Base-by-base conservation (phyloP, 2,113 vertebrate species). In the Bubalus kerabau region DNA sequence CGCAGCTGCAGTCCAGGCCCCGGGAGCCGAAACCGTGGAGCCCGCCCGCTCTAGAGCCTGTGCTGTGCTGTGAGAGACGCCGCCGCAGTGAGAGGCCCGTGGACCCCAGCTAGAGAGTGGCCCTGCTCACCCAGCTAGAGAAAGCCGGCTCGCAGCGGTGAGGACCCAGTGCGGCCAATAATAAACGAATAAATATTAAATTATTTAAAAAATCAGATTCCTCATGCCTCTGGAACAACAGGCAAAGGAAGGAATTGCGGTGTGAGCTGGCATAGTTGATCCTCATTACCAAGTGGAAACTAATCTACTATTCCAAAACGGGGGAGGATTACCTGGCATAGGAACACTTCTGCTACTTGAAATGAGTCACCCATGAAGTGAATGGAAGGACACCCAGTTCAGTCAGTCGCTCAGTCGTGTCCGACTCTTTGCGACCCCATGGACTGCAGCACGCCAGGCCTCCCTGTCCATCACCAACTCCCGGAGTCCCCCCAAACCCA, bases 401-500 rank as follows among this genome's bases (percentile, higher is more conserved):
- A 71, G 67, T 6, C n/a, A 71, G 67, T 23, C 1, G 0, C 67
- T 40, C 67, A 36, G 10, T 23, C 5, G 0, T 40, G n/a, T 71
- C 67, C 0, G 2, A 71, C 9, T 12, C 67, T 60, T 28, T 36
- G 16, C 7, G 15, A n/a, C 30, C 7, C 62, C 15, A 17, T 64
- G 62, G 15, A 64, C 30, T 1, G 0, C 30, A 64, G 60, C 60
- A 64, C 0, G 0, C 60, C 60, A 64, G 60, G 60, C 60, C 7
- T 64, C 14, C 60, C 60, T 64, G 60, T 32, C 60, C 60, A 64
- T 64, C 60, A 16, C 60, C 30, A 64, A 8, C 30, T 32, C 60
- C 30, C 0, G 0, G 60, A 64, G 60, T 8, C 1, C 2, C 7
- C 60, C 1, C 30, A 64, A 64, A 32, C 30, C 2, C 60, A 64